A percentile compares a stretch with the other conserved stretches of the same genome.
Conservation (phyloP, 2,888 invertebrate species). For the Diabrotica balteata region DNA sequence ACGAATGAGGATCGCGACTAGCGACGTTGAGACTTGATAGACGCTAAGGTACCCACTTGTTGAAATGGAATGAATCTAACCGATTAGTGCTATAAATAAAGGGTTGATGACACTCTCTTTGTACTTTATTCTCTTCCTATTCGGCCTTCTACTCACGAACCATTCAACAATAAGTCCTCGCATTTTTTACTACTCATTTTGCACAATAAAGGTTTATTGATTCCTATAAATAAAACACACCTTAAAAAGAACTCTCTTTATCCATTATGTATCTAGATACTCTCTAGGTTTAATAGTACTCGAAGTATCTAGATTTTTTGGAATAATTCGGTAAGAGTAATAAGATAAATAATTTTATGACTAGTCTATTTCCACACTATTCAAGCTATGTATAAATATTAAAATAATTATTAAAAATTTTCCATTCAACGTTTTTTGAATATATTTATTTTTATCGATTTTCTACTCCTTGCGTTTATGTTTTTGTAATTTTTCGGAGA, state of each 20-base stretch:
- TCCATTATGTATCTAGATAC: no score
- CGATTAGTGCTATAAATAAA: conserved; percentile 19
- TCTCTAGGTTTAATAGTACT: no score
- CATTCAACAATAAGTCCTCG: conserved; percentile 5
- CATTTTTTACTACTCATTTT: conserved; percentile 4
- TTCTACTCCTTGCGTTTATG: no score
- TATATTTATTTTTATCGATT: no score
- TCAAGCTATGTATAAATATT: no score
- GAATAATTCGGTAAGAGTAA: no score
- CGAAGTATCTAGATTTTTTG: no score
- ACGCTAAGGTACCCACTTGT: conserved; percentile 7
- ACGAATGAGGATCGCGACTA: not conserved
- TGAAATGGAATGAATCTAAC: conserved; percentile 8
- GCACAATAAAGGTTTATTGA: not conserved
- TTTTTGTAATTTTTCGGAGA: no score
- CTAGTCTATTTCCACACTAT: no score
- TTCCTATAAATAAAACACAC: not conserved
- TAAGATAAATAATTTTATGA: no score
- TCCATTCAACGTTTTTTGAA: no score
- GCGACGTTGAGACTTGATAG: not conserved
- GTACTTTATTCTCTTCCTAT: conserved; percentile 20
- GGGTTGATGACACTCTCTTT: conserved; percentile 22
- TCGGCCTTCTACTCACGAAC: conserved; percentile 25
- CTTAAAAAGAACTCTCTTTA: not conserved
- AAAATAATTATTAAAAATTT: no score